A percentile compares a stretch with the other conserved stretches of the same genome.
Conservation (phyloP, 2,113 vertebrate species). For the Protobothrops mucrosquamatus region DNA sequence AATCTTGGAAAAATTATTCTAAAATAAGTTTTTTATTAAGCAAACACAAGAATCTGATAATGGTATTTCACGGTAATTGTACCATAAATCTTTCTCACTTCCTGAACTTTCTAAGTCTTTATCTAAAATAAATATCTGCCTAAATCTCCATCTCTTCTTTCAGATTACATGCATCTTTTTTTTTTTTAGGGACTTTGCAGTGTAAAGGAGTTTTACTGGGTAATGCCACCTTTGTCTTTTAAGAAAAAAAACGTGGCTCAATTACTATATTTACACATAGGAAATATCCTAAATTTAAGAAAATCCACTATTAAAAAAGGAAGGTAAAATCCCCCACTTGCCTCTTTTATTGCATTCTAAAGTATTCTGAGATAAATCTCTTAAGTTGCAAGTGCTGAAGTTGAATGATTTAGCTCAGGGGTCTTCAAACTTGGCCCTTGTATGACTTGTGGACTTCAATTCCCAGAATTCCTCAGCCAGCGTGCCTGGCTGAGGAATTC, state of each 20-base stretch:
- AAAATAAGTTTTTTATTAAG: conserved; percentile 44
- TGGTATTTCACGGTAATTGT: conserved; percentile 25
- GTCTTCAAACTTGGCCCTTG: no score
- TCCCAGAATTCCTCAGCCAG: no score
- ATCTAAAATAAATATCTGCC: conserved; percentile 45
- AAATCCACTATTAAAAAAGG: not conserved
- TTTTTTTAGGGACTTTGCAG: not conserved
- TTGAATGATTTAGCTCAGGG: not conserved
- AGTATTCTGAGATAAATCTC: not conserved
- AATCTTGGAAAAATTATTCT: conserved; percentile 54
- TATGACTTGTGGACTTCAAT: no score
- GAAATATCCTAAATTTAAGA: not conserved
- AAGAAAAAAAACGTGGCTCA: not conserved
- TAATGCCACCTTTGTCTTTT: not conserved
- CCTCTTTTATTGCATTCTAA: not conserved
- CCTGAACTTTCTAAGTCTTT: conserved; percentile 37
- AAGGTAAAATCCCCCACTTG: not conserved
- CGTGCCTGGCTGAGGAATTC: no score
- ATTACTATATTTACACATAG: not conserved
- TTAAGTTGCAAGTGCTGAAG: not conserved
- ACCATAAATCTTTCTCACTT: conserved; percentile 31
- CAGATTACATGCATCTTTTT: not conserved
- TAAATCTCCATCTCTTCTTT: not conserved
- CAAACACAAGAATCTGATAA: conserved; percentile 32
- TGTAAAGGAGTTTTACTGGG: no score